Evolutionary conservation across 2,113 vertebrate species (phyloP), one percentile per base, ranked within the genome.

Genomic region (Nannospalax galili): DNA sequence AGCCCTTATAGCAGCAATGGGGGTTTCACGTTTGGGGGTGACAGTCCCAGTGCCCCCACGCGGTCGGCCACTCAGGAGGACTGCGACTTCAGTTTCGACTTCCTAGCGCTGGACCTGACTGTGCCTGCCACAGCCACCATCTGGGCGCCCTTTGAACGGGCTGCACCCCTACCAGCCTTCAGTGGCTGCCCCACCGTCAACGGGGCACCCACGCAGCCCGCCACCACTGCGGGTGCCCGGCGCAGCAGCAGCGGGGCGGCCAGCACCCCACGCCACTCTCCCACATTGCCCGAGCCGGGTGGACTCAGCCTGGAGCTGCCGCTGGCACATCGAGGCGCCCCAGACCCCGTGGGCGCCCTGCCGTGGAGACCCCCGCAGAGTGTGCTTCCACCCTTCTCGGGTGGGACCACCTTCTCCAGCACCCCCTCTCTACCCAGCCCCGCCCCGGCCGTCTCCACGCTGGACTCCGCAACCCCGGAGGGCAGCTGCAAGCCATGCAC

Each of bases 61-160:
- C 94, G 94, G 0, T 98, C 52, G 40, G 97, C 94, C 48, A 95
- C 92, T 74, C 88, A 98, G 0, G 97, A 98, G 82, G 95, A 98
- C 97, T 32, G 99, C 0, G 99, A 99, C 94, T 99, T 99, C 19
- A 98, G 99, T 90, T 99, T 99, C 11, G 99, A 99, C 96, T 99
- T 99, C 94, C 40, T 99, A 98, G 98, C 98, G 8, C 96, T 98
- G 65, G 98, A 98, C 97, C 96, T 98, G 90, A 98, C 97, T 0
- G 97, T 96, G 16, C 99, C 97, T 72, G 92, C 96, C 97, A 98
- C 97, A 42, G 95, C 98, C 95, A 98, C 98, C 98, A 99, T 99
- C 98, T 99, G 99, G 99, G 99, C 99, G 0, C 99, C 99, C 0
- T 99, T 99, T 0, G 98, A 98, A 92, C 97, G 98, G 2, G 73